Conservation (phyloP, 1,140 invertebrate genomes). For the Mamestra configurata region DNA sequence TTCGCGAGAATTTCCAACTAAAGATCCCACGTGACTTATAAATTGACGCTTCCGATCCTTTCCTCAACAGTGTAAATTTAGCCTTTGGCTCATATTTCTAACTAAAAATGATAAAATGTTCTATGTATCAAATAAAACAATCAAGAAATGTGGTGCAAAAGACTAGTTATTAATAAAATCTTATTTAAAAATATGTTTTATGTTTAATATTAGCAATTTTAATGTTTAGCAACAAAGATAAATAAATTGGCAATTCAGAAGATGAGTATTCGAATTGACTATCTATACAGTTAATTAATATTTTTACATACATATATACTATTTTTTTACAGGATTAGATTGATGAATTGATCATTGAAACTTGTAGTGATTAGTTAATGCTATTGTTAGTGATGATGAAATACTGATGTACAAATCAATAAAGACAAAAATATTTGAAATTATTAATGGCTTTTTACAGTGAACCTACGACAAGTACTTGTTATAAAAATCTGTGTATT, state of each 20-base stretch:
- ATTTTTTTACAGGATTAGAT: background rate
- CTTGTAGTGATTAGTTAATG: background rate
- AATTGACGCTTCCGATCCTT: too few species aligned
- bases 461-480: background rate
- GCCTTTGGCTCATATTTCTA: too few species aligned
- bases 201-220: background rate
- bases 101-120: background rate
- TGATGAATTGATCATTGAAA: background rate
- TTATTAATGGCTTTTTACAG: background rate
- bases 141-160: slow-evolving; percentile 24
- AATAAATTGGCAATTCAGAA: slow-evolving; percentile 53
- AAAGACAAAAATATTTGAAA: background rate
- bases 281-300: slow-evolving; percentile 18
- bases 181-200: background rate
- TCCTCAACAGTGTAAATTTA: too few species aligned
- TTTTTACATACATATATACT: too few species aligned
- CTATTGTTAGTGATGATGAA: too few species aligned
- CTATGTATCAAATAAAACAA: slow-evolving; percentile 25
- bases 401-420: slow-evolving; percentile 9
- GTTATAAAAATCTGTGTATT: too few species aligned
- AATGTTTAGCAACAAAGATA: slow-evolving; percentile 6
- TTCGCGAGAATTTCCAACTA: too few species aligned
- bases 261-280: slow-evolving; percentile 56
- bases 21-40: too few species aligned
- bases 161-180: slow-evolving; percentile 35